A percentile compares a stretch with the other conserved stretches of the same genome.
These are phyloP conservation scores for Clarias macrocephalus DNA, from an alignment of 2,113 vertebrate genomes.

Conservation along the genomic window DNA sequence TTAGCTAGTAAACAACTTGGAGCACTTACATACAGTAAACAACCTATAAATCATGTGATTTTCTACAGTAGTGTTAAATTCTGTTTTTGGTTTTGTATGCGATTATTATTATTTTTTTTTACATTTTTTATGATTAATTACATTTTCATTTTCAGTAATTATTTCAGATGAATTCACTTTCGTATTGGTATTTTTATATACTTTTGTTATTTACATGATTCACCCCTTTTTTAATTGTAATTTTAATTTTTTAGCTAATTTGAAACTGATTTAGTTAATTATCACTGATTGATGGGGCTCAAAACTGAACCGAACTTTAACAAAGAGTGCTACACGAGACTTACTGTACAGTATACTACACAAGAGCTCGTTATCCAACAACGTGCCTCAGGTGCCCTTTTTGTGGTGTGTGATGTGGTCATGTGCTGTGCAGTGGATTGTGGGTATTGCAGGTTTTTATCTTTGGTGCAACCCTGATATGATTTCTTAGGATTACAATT, in stretches of 20 bases:
- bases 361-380: not conserved
- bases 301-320: not conserved
- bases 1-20: not conserved
- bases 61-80: not conserved
- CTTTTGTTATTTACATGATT: not conserved
- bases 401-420: not conserved
- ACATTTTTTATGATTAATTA: no score
- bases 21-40: not conserved
- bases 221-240: not conserved
- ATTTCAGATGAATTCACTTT: not conserved
- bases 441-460: not conserved
- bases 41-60: not conserved
- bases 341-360: not conserved
- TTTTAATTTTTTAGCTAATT: not conserved
- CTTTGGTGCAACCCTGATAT: no score
- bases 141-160: not conserved
- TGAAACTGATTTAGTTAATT: no score
- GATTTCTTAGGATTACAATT: no score
- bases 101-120: not conserved
- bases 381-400: not conserved
- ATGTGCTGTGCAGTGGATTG: not conserved
- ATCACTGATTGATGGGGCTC: no score
- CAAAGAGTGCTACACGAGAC: not conserved
- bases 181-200: not conserved
- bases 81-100: not conserved